A percentile compares a stretch with the other conserved stretches of the same genome.
phyloP scores from a whole-genome alignment of 1,140 invertebrate genomes.

The Trachelipus rathkii region DNA sequence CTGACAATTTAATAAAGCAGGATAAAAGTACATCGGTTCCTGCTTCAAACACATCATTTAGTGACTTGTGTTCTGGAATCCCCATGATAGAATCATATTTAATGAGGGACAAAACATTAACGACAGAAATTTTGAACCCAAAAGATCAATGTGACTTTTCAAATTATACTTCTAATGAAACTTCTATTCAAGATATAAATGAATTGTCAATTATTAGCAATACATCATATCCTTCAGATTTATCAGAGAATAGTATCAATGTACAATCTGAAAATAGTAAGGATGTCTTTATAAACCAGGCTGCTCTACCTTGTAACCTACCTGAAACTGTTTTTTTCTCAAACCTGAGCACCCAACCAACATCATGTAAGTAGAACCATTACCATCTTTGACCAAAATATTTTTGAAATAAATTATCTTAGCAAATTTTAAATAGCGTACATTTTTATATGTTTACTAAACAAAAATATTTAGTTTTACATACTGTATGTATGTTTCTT shows the following conservation, averaged over 20 bases:
- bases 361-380: background rate
- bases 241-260: background rate
- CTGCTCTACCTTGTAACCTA: background rate
- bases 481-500: background rate
- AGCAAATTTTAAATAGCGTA: no score
- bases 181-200: background rate
- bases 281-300: background rate
- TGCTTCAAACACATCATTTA: background rate
- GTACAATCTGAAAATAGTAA: constrained; percentile 1
- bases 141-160: background rate
- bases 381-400: no score
- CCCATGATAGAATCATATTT: background rate
- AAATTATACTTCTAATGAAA: background rate
- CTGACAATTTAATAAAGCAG: background rate
- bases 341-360: background rate
- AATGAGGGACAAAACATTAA: background rate
- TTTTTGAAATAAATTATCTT: no score
- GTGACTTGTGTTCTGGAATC: background rate
- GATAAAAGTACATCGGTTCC: background rate
- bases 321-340: background rate
- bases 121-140: background rate
- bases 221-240: background rate
- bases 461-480: no score
- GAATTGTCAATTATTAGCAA: background rate
- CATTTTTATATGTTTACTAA: no score